phyloP scores from a whole-genome alignment of 2,797 vertebrate genomes.

The Parauchenoglanis punctatus region DNA sequence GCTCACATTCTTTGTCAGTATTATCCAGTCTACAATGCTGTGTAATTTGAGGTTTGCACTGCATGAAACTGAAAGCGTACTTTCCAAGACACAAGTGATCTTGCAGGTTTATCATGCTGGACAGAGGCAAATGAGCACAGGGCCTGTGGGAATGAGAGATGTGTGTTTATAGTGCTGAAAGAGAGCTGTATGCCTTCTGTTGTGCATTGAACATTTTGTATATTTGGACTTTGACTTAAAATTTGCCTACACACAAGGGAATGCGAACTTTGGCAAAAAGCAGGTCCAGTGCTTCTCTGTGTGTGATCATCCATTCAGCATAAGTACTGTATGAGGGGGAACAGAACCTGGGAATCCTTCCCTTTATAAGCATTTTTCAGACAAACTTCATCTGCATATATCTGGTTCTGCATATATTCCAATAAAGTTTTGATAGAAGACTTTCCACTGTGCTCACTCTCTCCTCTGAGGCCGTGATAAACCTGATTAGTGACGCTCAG shows the following conservation, averaged over 20 bases:
- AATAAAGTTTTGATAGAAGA: neutral
- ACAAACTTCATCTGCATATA: slow-evolving; percentile 19
- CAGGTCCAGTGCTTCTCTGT: neutral
- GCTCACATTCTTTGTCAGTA: neutral
- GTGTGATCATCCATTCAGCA: neutral
- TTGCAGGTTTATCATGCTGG: neutral
- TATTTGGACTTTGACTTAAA: neutral
- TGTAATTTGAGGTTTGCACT: neutral
- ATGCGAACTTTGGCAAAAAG: neutral
- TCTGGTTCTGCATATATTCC: neutral
- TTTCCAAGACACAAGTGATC: neutral
- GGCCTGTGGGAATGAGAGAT: neutral
- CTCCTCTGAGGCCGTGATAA: neutral
- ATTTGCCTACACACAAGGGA: neutral
- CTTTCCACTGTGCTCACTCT: neutral
- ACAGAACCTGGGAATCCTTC: slow-evolving; percentile 4
- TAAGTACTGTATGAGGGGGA: neutral
- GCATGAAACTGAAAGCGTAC: neutral
- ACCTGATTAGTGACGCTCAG: slow-evolving; percentile 2
- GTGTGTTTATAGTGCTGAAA: neutral
- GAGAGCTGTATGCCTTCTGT: neutral
- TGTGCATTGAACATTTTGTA: neutral
- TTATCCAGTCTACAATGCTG: neutral
- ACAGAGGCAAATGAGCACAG: neutral
- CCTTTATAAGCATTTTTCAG: neutral